phyloP scores from a whole-genome alignment of 2,113 vertebrate genomes.

The Hyla sarda region DNA sequence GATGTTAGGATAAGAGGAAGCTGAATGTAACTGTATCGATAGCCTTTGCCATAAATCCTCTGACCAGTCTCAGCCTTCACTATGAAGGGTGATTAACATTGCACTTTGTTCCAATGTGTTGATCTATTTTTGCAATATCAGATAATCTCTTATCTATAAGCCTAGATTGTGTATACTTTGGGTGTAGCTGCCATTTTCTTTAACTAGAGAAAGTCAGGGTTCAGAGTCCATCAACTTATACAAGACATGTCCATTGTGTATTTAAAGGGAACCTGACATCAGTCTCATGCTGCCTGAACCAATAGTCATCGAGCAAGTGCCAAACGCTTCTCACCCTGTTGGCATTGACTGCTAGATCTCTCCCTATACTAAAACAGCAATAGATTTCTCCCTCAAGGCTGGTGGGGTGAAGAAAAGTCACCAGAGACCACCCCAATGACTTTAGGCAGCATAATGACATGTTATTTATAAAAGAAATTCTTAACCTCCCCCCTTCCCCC shows the following conservation, averaged over 20 bases:
- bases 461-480: no score
- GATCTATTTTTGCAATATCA: conserved; percentile 15
- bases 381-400: no score
- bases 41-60: conserved; percentile 7
- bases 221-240: not conserved
- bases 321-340: no score
- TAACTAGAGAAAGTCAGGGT: not conserved
- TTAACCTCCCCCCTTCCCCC: no score
- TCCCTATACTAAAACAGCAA: no score
- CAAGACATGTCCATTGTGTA: not conserved
- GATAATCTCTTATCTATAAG: conserved; percentile 24
- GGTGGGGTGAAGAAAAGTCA: no score
- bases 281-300: no score
- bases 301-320: no score
- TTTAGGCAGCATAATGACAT: no score
- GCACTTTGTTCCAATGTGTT: conserved; percentile 49
- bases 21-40: not conserved
- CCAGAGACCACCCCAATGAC: no score
- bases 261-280: not conserved
- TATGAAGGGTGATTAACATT: not conserved
- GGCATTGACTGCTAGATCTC: no score
- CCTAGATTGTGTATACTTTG: conserved; percentile 22
- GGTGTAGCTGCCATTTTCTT: conserved; percentile 32
- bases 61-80: not conserved
- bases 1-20: not conserved